Evolutionary conservation across 2,888 invertebrate genomes (phyloP).

Genomic region (Acronicta aceris): DNA sequence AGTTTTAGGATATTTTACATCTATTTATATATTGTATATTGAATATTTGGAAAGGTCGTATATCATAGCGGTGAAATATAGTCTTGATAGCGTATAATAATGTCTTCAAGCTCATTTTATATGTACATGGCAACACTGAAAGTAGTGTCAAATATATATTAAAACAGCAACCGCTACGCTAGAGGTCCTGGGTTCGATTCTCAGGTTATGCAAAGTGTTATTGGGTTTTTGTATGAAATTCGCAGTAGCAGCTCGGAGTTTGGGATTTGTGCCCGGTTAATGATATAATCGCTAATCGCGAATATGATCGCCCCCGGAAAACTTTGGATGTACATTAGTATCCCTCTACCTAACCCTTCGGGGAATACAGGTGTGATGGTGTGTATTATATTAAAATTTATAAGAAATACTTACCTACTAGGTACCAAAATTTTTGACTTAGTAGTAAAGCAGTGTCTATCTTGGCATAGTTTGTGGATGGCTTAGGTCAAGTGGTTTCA

Average conservation of each 20-base stretch:
- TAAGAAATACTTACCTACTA: neutral
- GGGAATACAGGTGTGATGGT: too few species aligned
- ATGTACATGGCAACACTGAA: neutral
- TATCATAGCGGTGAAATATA: neutral
- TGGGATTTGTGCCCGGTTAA: too few species aligned
- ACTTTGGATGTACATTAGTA: too few species aligned
- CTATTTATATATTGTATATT: constrained; percentile 5
- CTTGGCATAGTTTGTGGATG: constrained; percentile 24
- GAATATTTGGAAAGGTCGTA: constrained; percentile 2
- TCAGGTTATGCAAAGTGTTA: too few species aligned
- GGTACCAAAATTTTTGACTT: neutral
- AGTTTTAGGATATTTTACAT: constrained; percentile 12
- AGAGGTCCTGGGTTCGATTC: too few species aligned
- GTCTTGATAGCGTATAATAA: neutral
- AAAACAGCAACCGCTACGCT: too few species aligned
- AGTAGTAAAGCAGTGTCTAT: constrained; percentile 8
- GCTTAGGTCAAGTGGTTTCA: constrained; percentile 33
- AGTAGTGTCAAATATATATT: neutral
- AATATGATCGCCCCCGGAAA: too few species aligned
- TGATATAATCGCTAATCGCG: too few species aligned
- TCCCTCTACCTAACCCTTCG: too few species aligned
- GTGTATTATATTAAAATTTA: too few species aligned
- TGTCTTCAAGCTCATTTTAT: neutral
- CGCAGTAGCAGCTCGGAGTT: too few species aligned
- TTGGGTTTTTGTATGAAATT: too few species aligned